phyloP scores from a whole-genome alignment of 2,113 vertebrate species.

The Hyaena hyaena region DNA sequence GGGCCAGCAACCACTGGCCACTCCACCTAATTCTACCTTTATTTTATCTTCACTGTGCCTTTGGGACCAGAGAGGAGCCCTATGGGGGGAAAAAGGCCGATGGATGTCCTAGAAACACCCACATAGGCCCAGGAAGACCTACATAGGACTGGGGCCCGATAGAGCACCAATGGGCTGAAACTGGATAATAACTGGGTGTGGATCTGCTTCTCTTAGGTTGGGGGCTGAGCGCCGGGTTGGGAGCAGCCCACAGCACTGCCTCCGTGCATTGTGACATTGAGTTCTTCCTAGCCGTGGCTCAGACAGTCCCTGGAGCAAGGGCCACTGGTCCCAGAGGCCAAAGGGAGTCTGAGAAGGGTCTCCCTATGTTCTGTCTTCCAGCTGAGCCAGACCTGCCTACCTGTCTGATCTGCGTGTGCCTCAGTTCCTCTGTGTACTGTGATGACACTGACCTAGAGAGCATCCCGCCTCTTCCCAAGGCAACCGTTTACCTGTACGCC shows the following conservation, averaged over 20 bases:
- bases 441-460: slow-evolving; percentile 84
- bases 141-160: neutral
- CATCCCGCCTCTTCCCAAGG: slow-evolving; percentile 87
- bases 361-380: neutral
- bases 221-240: neutral
- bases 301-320: neutral
- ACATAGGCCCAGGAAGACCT: neutral
- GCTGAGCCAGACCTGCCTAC: slow-evolving; percentile 86
- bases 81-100: neutral
- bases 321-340: neutral
- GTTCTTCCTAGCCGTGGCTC: neutral
- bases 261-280: rapidly evolving
- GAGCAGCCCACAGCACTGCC: neutral
- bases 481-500: slow-evolving; percentile 88
- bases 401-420: slow-evolving; percentile 89
- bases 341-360: neutral
- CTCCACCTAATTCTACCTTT: neutral
- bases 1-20: neutral
- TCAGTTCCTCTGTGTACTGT: slow-evolving; percentile 90
- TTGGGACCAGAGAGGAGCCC: neutral
- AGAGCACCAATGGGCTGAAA: too few species aligned
- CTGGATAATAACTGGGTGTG: neutral
- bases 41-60: neutral
- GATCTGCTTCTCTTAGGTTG: neutral
- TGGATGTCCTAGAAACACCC: neutral